A percentile compares a stretch with the other conserved stretches of the same genome.
Conservation (phyloP, 2,797 vertebrate genomes). For the Xenentodon cancila region DNA sequence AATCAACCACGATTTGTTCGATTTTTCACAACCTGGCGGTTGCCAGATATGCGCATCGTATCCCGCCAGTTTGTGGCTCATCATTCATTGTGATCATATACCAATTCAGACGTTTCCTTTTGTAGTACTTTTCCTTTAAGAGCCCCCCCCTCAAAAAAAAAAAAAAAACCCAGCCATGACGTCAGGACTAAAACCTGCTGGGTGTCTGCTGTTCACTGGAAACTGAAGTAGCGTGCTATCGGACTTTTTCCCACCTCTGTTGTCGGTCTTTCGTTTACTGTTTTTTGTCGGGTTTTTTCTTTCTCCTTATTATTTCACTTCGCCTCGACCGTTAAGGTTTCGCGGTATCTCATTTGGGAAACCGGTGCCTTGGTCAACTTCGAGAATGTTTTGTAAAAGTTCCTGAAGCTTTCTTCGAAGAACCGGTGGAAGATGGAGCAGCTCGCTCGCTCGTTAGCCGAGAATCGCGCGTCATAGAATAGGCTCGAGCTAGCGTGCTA, state of each 20-base stretch:
- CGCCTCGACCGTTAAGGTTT: constrained; percentile 3
- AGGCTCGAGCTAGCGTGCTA: constrained; percentile 71
- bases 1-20: background rate
- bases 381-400: constrained; percentile 57
- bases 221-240: constrained; percentile 69
- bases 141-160: constrained; percentile 10
- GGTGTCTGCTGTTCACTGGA: constrained; percentile 52
- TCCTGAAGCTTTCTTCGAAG: constrained; percentile 55
- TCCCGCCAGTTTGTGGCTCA: background rate
- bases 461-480: constrained; percentile 67
- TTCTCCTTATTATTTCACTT: background rate
- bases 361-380: background rate
- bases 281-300: constrained; percentile 30
- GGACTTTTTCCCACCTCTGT: constrained; percentile 37
- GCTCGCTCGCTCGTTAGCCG: constrained; percentile 76
- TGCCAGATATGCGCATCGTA: too few relatives aligned
- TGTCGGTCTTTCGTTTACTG: constrained; percentile 32
- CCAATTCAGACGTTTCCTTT: constrained; percentile 2
- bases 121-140: constrained; percentile 71
- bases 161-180: constrained; percentile 64
- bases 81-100: background rate
- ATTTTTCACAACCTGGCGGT: background rate
- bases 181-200: constrained; percentile 72
- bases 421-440: constrained; percentile 66
- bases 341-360: background rate